A percentile compares a stretch with the other conserved stretches of the same genome.
These are phyloP conservation scores for Urechis unicinctus DNA, from an alignment of 2,888 invertebrate species.

Conservation along the genomic window DNA sequence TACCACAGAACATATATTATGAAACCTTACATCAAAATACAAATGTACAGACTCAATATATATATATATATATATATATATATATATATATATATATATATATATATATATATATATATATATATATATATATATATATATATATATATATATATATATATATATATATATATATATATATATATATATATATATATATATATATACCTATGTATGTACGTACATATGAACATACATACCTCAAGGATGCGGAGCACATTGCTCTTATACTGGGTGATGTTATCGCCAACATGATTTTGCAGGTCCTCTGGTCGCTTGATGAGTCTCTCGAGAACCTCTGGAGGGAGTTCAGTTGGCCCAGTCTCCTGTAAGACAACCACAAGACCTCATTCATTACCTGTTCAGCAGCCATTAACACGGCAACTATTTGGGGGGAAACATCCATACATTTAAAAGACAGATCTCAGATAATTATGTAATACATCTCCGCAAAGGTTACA, in stretches of 20 bases:
- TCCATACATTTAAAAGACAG: too few relatives aligned
- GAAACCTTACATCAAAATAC: too few relatives aligned
- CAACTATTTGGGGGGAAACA: neutral
- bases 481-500: neutral
- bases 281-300: slow-evolving; percentile 32
- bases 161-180: neutral
- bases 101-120: slow-evolving; percentile 1
- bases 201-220: neutral
- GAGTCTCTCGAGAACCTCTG: slow-evolving; percentile 42
- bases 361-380: slow-evolving; percentile 26
- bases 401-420: neutral
- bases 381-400: neutral
- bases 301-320: slow-evolving; percentile 46
- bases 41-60: too few relatives aligned
- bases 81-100: too few relatives aligned
- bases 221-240: slow-evolving; percentile 21
- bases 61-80: too few relatives aligned
- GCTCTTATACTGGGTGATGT: slow-evolving; percentile 38
- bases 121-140: slow-evolving; percentile 3
- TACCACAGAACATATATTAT: too few relatives aligned
- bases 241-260: slow-evolving; percentile 45
- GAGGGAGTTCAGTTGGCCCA: slow-evolving; percentile 28
- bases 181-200: neutral
- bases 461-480: neutral
- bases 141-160: slow-evolving; percentile 1